Conservation (phyloP, 2,797 vertebrate genomes). For the Okamejei kenojei region DNA sequence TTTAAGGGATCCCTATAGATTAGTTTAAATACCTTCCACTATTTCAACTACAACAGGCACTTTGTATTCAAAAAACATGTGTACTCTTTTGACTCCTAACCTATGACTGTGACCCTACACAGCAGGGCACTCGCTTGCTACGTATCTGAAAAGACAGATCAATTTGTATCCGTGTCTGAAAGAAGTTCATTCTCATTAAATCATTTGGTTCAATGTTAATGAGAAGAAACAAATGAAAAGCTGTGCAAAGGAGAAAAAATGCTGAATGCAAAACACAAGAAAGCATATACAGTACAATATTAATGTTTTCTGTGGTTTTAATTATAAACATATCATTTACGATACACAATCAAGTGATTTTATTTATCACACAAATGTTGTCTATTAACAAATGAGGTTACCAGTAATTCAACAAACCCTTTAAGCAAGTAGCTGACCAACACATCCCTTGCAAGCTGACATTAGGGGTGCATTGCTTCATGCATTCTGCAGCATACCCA, state of each 20-base stretch:
- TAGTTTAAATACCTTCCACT: constrained; percentile 10
- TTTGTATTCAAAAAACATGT: constrained; percentile 31
- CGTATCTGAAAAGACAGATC: constrained; percentile 6
- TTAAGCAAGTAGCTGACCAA: not conserved
- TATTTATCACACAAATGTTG: not conserved
- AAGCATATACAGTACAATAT: not conserved
- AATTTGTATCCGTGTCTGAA: not conserved
- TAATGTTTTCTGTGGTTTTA: too few species aligned
- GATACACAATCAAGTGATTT: not conserved
- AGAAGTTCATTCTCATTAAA: not conserved
- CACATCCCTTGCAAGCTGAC: not conserved
- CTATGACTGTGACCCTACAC: constrained; percentile 6
- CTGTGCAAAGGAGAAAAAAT: constrained; percentile 1
- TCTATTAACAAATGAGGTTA: not conserved
- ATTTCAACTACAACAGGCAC: constrained; percentile 30
- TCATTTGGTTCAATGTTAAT: not conserved
- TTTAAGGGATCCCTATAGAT: constrained; percentile 27
- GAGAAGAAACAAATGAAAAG: not conserved
- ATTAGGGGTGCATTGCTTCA: not conserved
- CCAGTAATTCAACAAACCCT: not conserved
- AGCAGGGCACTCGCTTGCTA: not conserved
- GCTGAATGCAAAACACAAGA: not conserved
- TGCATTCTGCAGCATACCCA: not conserved
- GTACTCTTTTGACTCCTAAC: constrained; percentile 32
- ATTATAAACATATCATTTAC: not conserved